Evolutionary conservation across 1,140 invertebrate species (phyloP), one percentile per base, ranked within the genome.

Genomic region (Drosophila pandora): DNA sequence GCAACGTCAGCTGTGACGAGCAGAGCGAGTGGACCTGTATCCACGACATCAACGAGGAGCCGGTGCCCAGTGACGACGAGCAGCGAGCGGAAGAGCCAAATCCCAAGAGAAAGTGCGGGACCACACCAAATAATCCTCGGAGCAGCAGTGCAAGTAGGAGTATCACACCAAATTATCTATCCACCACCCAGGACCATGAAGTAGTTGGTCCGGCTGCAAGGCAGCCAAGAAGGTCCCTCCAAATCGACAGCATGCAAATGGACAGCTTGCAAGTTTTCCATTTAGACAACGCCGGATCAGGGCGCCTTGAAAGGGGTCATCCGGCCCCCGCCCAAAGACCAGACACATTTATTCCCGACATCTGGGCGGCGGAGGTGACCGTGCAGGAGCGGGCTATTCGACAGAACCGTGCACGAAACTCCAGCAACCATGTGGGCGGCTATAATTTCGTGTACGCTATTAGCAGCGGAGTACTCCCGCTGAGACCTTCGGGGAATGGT

Each of bases 21-120:
- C 94, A 94, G 76, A 96, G 96, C 47, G 97, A 98, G 95, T 98
- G 96, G 96, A 98, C 97, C 2, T 97, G 97, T 91, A 94, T 98
- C 22, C 97, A 98, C 92, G 97, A 98, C 90, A 97, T 99, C 58
- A 88, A 90, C 53, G 90, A 90, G 43, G 90, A 91, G 53, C 70
- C 76, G 9, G 65, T 76, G 39, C 48, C 57, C 2, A 62, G 58
- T 10, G 78, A 77, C 0, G 80, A 76, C 0, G 83, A 79, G 0
- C 43, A n/a, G 6, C 61, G 58, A 3, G 65, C 73, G 2, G 69
- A 69, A 17, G 77, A 83, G 43, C 76, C 79, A 0, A 9, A 50
- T 21, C 9, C 92, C 92, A 62, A 93, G 93, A 72, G 92, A 87
- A 59, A 92, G 92, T 71, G 84, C n/a, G 39, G 53, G 3, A 17